These are phyloP conservation scores for Caprella mutica DNA, from an alignment of 2,888 invertebrate genomes.

Conservation along the genomic window DNA sequence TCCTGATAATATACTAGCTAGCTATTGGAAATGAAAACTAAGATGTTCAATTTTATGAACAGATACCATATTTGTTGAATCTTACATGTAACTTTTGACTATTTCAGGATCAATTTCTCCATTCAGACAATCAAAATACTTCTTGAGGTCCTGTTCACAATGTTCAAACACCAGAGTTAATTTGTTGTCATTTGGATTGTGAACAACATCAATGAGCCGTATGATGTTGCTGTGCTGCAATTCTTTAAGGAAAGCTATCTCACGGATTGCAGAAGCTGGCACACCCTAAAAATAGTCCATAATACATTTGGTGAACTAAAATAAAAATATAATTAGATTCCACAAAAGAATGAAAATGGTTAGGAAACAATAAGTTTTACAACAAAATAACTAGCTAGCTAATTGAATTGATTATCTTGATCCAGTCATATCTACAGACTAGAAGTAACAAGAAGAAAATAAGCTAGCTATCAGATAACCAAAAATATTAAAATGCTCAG, in stretches of 20 bases:
- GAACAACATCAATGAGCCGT: constrained; percentile 88
- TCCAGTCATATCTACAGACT: no score
- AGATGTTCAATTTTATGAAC: background rate
- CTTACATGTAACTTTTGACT: constrained; percentile 82
- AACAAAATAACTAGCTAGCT: no score
- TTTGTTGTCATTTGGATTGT: constrained; percentile 76
- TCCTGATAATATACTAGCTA: background rate
- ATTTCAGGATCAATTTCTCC: constrained; percentile 94
- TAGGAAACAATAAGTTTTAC: background rate
- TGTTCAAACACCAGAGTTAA: constrained; percentile 96
- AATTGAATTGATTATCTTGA: no score
- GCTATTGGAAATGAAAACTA: background rate
- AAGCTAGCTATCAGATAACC: no score
- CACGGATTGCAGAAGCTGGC: constrained; percentile 91
- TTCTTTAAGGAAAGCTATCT: constrained; percentile 95
- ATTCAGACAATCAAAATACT: constrained; percentile 96
- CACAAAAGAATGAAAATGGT: background rate
- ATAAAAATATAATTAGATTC: background rate
- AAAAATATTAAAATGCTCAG: background rate
- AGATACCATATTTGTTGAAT: constrained; percentile 12
- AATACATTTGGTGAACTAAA: background rate
- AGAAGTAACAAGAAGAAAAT: no score
- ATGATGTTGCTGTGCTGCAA: constrained; percentile 97
- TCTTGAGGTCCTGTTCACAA: constrained; percentile 91
- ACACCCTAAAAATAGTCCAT: constrained; percentile 56